Percentiles rank a stretch among this genome's conserved stretches.
These are phyloP conservation scores for Sthenelais limicola DNA, from an alignment of 2,888 invertebrate genomes.

Conservation along the genomic window DNA sequence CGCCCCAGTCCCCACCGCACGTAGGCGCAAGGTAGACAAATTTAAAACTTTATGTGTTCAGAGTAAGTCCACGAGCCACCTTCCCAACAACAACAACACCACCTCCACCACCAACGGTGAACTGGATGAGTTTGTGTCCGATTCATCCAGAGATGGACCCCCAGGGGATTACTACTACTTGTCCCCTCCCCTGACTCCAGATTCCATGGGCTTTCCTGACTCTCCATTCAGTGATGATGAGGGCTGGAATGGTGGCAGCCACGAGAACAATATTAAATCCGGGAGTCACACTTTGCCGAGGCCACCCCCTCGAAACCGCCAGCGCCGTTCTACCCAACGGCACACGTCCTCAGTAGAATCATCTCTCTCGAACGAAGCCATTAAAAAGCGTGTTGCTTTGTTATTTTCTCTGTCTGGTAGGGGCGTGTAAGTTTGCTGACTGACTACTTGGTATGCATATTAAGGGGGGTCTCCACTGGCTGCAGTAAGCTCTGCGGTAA, in stretches of 20 bases:
- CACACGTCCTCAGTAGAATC: neutral
- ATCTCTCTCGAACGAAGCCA: neutral
- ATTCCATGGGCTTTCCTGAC: neutral
- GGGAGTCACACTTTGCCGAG: conserved; percentile 6
- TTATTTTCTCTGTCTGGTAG: conserved; percentile 6
- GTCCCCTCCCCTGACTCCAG: neutral
- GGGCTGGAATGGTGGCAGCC: too few relatives aligned
- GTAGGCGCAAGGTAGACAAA: conserved; percentile 23
- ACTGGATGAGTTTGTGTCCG: too few relatives aligned
- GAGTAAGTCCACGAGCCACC: neutral
- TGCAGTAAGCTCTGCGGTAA: too few relatives aligned
- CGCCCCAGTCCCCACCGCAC: conserved; percentile 29
- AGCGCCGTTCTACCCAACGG: conserved; percentile 9
- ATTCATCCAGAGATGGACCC: too few relatives aligned
- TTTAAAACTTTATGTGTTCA: neutral
- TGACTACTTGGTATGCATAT: too few relatives aligned
- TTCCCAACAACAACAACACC: neutral
- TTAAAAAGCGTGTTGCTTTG: neutral
- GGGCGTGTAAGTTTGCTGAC: conserved; percentile 11
- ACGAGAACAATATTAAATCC: too few relatives aligned
- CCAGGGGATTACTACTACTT: too few relatives aligned
- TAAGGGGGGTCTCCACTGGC: too few relatives aligned
- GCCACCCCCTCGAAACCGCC: neutral
- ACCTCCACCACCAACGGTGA: too few relatives aligned
- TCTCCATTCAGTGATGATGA: neutral